phyloP scores from a whole-genome alignment of 2,113 vertebrate species.

The Catharus fuscescens region DNA sequence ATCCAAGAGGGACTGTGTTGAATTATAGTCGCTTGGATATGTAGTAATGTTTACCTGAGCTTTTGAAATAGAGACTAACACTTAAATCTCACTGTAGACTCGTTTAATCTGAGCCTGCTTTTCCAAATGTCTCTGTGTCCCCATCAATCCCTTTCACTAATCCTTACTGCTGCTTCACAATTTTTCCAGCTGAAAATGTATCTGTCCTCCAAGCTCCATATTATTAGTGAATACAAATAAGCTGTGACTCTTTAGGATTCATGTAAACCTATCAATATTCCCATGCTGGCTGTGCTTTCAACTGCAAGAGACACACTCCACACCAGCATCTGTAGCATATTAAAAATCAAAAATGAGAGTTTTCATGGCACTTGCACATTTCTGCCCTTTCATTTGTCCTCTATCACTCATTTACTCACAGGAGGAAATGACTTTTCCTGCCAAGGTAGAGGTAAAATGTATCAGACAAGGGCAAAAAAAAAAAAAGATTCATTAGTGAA shows the following conservation, averaged over 20 bases:
- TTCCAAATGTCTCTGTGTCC: not conserved
- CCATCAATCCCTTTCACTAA: not conserved
- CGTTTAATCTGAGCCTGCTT: not conserved
- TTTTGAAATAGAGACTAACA: not conserved
- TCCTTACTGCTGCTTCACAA: not conserved
- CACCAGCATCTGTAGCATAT: constrained; percentile 1
- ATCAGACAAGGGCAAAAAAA: constrained; percentile 12
- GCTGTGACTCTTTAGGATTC: not conserved
- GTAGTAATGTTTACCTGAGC: not conserved
- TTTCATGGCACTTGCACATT: constrained; percentile 26
- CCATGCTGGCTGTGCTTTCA: not conserved
- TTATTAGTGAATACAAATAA: constrained; percentile 25
- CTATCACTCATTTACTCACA: constrained; percentile 19
- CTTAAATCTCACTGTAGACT: not conserved
- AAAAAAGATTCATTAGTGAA: not conserved
- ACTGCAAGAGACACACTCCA: not conserved
- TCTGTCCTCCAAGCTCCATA: not conserved
- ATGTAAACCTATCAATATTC: constrained; percentile 11
- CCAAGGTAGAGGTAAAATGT: constrained; percentile 35
- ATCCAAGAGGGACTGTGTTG: not conserved
- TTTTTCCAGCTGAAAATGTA: not conserved
- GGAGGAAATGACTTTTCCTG: constrained; percentile 41
- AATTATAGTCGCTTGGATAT: not conserved
- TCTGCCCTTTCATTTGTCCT: constrained; percentile 38
- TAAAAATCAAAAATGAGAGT: not conserved